A percentile compares a stretch with the other conserved stretches of the same genome.
Conservation (phyloP, 2,797 vertebrate genomes). For the Prunella strophiata region DNA sequence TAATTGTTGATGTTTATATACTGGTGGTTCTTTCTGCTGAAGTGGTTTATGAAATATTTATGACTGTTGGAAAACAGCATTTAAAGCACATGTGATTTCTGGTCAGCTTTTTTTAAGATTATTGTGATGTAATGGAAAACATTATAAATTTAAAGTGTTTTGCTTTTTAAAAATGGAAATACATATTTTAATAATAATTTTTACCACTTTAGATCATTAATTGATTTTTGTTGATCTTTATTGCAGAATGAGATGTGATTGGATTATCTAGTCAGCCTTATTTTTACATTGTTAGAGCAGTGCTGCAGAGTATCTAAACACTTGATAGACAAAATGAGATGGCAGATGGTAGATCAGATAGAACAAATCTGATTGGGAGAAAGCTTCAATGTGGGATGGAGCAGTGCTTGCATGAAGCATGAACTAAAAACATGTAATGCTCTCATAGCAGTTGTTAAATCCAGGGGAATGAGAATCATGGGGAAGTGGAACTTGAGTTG, state of each 20-base stretch:
- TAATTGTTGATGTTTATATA: neutral
- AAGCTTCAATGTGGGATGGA: neutral
- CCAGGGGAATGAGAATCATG: neutral
- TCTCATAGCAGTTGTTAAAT: neutral
- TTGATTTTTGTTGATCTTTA: neutral
- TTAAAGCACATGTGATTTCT: neutral
- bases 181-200: neutral
- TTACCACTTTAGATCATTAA: neutral
- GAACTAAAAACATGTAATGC: neutral
- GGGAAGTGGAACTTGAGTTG: neutral
- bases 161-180: neutral
- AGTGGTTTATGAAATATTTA: conserved; percentile 46
- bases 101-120: neutral
- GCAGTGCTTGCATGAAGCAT: neutral
- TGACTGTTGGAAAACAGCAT: neutral
- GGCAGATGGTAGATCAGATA: neutral
- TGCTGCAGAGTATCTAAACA: neutral
- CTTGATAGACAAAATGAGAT: neutral
- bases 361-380: neutral
- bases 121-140: neutral
- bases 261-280: neutral
- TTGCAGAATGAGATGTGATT: neutral
- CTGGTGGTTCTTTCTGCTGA: neutral
- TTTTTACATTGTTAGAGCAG: neutral
- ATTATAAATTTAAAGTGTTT: neutral